These are phyloP conservation scores for Ameiurus melas DNA, from an alignment of 2,113 vertebrate genomes.

Conservation along the genomic window DNA sequence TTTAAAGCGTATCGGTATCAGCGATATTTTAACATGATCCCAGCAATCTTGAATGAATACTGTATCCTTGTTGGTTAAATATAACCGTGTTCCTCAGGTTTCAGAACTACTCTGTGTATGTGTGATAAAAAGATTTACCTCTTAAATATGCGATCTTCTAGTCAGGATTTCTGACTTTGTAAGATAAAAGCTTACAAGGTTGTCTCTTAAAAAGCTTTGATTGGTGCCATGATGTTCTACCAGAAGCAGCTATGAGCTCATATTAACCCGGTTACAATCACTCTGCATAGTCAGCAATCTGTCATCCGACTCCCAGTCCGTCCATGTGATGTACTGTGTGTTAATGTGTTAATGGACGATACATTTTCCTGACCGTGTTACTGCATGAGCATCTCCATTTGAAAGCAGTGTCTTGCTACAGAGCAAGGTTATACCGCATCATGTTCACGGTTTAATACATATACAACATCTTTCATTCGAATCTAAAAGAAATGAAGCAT, in stretches of 20 bases:
- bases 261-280: background rate
- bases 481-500: background rate
- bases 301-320: conserved; percentile 4
- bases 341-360: conserved; percentile 4
- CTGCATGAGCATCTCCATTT: background rate
- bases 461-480: background rate
- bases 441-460: background rate
- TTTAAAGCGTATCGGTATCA: background rate
- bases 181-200: background rate
- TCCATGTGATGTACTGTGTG: conserved; percentile 26
- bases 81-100: background rate
- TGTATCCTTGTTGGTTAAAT: background rate
- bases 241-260: background rate
- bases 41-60: background rate
- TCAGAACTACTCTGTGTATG: background rate
- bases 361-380: background rate
- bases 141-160: background rate
- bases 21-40: background rate
- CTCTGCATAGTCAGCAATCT: conserved; percentile 2
- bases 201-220: too few species aligned
- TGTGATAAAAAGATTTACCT: background rate
- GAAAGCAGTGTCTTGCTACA: conserved; percentile 7
- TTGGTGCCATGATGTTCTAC: background rate
- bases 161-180: background rate
- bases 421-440: background rate